Evolutionary conservation across 1,140 invertebrate species (phyloP), one percentile per base, ranked within the genome.

Genomic region (Aphis craccivora): DNA sequence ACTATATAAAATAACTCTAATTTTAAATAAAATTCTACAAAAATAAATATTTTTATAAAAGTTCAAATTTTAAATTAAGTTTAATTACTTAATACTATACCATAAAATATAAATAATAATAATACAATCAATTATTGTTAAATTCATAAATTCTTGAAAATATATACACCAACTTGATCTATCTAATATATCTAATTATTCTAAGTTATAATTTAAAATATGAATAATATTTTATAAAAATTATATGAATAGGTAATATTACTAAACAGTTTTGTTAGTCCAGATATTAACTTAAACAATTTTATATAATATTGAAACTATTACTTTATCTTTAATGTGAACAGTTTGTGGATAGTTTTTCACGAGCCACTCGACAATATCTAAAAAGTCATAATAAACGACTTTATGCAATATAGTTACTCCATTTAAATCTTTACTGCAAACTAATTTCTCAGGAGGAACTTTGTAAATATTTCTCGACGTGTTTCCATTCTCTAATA

Each of bases 381-480:
- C 96, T 91, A 95, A 96, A 94, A 97, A 96, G 94, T 97, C 97
- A 95, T 98, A 96, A 94, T 97, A 97, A 20, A 98, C 96, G 0
- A 97, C 97, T 95, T 98, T 97, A 95, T 98, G 97, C 60, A 98
- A 95, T 51, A 98, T 95, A 18, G 97, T 97, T 51, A 97, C 96
- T 8, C 98, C 97, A n/a, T 96, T 95, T 45, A 96, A 95, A 95
- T 98, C 97, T 94, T 97, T 97, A 40, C 97, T 97, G 89, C 96
- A 95, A 0, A 97, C 96, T 93, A 97, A 95, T 94, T 96, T 94
- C 96, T 96, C 94, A 96, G 96, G n/a, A 96, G 96, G 81, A 96
- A 96, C 37, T 95, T 90, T 93, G 14, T 91, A 94, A 43, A 90
- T 83, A 51, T 91, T 96, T 30, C 96, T 96, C 76, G 96, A 96